phyloP scores from a whole-genome alignment of 2,888 invertebrate species.

The Nymphalis polychloros region DNA sequence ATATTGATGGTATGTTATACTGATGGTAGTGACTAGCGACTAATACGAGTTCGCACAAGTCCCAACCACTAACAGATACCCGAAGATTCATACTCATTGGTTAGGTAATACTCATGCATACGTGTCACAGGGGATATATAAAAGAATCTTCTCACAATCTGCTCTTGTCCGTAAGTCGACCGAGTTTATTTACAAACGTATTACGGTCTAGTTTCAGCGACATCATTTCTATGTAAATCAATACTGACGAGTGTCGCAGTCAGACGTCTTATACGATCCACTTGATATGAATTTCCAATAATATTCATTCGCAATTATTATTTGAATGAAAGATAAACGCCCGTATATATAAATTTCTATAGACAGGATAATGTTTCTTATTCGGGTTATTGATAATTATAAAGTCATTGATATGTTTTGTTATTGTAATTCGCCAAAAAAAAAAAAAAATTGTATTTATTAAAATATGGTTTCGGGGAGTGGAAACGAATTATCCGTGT shows the following conservation, averaged over 20 bases:
- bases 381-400: not conserved
- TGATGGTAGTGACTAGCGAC: too few species aligned
- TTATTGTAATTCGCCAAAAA: too few species aligned
- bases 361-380: not conserved
- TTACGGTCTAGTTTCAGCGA: slow-evolving; percentile 12
- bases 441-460: too few species aligned
- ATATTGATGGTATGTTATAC: too few species aligned
- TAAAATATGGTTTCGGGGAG: too few species aligned
- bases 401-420: not conserved
- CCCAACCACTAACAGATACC: too few species aligned
- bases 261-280: slow-evolving; percentile 15
- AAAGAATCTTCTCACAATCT: not conserved
- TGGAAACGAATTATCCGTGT: too few species aligned
- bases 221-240: slow-evolving; percentile 23
- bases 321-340: not conserved
- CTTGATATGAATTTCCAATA: slow-evolving; percentile 8
- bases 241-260: slow-evolving; percentile 17
- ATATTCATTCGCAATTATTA: slow-evolving; percentile 2
- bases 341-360: not conserved
- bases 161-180: not conserved
- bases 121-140: not conserved
- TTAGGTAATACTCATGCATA: not conserved
- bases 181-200: not conserved
- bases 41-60: too few species aligned
- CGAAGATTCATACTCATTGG: not conserved